Evolutionary conservation across 2,888 invertebrate genomes (phyloP).

Genomic region (Idaea dimidiata): DNA sequence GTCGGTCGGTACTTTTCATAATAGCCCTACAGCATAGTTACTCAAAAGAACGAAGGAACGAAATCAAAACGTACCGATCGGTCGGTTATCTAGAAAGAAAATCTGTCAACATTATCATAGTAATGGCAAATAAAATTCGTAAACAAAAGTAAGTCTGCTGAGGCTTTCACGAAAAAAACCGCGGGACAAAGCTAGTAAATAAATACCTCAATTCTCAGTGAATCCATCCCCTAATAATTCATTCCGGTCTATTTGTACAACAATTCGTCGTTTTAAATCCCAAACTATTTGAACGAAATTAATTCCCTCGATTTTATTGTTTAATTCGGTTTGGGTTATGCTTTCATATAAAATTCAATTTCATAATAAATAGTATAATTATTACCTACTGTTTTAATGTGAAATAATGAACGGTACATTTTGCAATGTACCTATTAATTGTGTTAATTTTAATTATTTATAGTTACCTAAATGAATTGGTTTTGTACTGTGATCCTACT

Average conservation of each 20-base stretch:
- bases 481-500: background rate
- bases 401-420: background rate
- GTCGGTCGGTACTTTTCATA: no score
- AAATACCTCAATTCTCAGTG: background rate
- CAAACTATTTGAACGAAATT: constrained; percentile 1
- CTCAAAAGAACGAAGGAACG: no score
- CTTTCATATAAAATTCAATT: background rate
- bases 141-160: no score
- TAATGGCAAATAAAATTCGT: no score
- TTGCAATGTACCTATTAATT: no score
- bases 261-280: background rate
- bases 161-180: no score
- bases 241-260: background rate
- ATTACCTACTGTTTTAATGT: background rate
- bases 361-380: background rate
- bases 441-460: background rate
- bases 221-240: background rate
- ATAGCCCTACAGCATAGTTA: no score
- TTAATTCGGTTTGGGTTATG: background rate
- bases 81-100: no score
- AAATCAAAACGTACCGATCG: no score
- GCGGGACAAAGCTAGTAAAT: no score
- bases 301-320: background rate
- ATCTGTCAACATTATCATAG: no score
- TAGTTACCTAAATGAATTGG: background rate